Percentiles rank a stretch among this genome's conserved stretches.
Conservation (phyloP, 2,797 vertebrate genomes). For the Florisuga fusca region DNA sequence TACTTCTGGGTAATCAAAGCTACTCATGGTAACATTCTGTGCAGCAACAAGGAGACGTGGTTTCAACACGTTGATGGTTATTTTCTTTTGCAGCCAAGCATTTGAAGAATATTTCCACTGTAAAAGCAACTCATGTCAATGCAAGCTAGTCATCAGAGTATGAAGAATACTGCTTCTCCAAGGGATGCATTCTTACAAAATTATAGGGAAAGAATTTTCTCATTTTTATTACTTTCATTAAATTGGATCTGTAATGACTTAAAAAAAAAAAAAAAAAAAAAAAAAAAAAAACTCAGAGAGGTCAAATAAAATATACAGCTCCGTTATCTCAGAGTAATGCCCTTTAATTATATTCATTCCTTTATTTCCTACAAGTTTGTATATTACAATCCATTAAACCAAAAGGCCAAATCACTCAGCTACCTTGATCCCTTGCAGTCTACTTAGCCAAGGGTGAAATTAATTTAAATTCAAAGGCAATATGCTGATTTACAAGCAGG, state of each 20-base stretch:
- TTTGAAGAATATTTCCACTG: constrained; percentile 11
- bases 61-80: not conserved
- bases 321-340: not conserved
- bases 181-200: not conserved
- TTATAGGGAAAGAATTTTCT: not conserved
- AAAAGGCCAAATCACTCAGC: constrained; percentile 15
- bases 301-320: constrained; percentile 19
- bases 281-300: too few species aligned
- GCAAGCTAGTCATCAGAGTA: not conserved
- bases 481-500: constrained; percentile 32
- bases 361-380: constrained; percentile 28
- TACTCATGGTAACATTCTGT: not conserved
- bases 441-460: constrained; percentile 43
- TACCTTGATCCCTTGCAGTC: not conserved
- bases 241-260: constrained; percentile 17
- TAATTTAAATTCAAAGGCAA: constrained; percentile 36
- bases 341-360: not conserved
- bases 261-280: not conserved
- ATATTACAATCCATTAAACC: constrained; percentile 1
- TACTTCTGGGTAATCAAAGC: not conserved
- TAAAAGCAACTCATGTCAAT: not conserved
- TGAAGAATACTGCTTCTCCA: not conserved
- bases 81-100: not conserved
- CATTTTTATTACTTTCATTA: constrained; percentile 7
- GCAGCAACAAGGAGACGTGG: not conserved